Evolutionary conservation across 64 coral and sea anemone genomes (phyloP).

Genomic region (Dendrophyllia cribrosa): DNA sequence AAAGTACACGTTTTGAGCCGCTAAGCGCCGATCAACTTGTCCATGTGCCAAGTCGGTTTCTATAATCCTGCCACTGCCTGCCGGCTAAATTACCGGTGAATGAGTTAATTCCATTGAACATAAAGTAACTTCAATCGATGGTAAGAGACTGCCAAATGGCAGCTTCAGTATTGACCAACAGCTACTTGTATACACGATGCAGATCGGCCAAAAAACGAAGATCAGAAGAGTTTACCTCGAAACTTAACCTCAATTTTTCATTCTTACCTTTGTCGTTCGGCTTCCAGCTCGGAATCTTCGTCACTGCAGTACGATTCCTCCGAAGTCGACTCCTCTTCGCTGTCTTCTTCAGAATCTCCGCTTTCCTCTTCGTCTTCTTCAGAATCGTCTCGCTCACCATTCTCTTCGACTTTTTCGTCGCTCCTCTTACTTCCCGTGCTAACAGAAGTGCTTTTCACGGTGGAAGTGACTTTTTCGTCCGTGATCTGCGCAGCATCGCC

Average conservation of each 20-base stretch:
- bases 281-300: slow-evolving; percentile 35
- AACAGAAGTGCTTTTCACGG: not conserved
- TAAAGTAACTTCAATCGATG: not conserved
- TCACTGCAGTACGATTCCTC: not conserved
- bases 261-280: slow-evolving; percentile 7
- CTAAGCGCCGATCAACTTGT: not conserved
- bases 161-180: not conserved
- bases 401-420: not conserved
- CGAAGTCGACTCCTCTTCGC: slow-evolving; percentile 14
- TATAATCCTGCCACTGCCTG: not conserved
- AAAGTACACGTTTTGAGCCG: not conserved
- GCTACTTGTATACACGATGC: not conserved
- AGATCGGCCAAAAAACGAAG: not conserved
- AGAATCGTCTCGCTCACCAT: not conserved
- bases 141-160: not conserved
- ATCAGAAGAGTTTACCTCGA: not conserved
- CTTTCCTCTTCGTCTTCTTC: slow-evolving; percentile 22
- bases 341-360: not conserved
- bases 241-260: not conserved
- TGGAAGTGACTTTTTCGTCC: slow-evolving; percentile 13
- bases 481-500: not conserved
- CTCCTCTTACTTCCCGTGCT: not conserved
- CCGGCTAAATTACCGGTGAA: not conserved
- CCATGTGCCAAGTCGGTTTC: not conserved
- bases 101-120: not conserved